A percentile compares a stretch with the other conserved stretches of the same genome.
These are phyloP conservation scores for Caerostris extrusa DNA, from an alignment of 1,140 invertebrate genomes.

Conservation along the genomic window DNA sequence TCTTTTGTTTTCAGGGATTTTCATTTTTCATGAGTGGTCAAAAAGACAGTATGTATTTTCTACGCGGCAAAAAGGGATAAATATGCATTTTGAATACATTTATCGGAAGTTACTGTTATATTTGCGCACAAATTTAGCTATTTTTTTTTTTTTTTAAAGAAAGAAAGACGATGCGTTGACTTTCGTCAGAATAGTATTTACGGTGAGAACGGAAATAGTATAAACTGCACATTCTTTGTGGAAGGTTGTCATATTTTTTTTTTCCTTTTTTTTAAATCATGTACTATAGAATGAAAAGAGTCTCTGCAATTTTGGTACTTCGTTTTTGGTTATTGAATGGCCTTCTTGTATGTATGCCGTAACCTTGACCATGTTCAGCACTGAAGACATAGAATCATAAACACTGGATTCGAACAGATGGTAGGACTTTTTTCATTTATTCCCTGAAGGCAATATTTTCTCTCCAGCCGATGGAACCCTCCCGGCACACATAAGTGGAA, in stretches of 20 bases:
- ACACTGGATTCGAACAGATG: too few species aligned
- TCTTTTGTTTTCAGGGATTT: constrained; percentile 54
- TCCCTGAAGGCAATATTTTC: too few species aligned
- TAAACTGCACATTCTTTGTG: not conserved
- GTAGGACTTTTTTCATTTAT: too few species aligned
- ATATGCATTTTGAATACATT: constrained; percentile 11
- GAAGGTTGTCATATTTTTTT: not conserved
- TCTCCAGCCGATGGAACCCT: too few species aligned
- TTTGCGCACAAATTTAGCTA: not conserved
- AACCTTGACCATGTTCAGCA: not conserved
- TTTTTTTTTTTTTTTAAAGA: not conserved
- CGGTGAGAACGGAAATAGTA: not conserved
- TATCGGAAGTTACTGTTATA: not conserved
- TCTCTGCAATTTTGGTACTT: not conserved
- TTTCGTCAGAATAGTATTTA: not conserved
- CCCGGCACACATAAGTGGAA: too few species aligned
- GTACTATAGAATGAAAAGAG: not conserved
- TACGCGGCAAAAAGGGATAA: constrained; percentile 12
- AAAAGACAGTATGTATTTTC: constrained; percentile 22
- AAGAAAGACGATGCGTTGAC: constrained; percentile 7
- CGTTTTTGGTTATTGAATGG: not conserved
- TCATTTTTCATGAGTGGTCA: not conserved
- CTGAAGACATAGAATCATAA: not conserved
- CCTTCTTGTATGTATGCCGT: not conserved
- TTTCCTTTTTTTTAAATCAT: not conserved